phyloP scores from a whole-genome alignment of 30 jellyfish, hydroid and myxozoan genomes.

The Hydra vulgaris region DNA sequence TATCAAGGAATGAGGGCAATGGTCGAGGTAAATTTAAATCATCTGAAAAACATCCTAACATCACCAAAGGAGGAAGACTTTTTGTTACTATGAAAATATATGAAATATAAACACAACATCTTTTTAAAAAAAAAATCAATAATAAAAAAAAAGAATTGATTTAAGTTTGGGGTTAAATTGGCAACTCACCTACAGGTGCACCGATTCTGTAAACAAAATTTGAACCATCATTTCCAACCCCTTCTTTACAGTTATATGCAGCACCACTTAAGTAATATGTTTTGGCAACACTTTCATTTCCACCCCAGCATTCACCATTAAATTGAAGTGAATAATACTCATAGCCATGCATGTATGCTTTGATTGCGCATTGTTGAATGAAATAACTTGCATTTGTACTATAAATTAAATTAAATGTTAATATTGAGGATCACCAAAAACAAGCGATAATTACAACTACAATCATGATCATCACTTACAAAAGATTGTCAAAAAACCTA shows the following conservation, averaged over 20 bases:
- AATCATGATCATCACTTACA: no score
- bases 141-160: background rate
- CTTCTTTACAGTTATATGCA: slow-evolving; percentile 39
- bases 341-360: slow-evolving; percentile 21
- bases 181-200: slow-evolving; percentile 35
- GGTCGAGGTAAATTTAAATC: slow-evolving; percentile 57
- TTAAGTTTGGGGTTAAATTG: background rate
- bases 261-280: slow-evolving; percentile 45
- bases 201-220: slow-evolving; percentile 68
- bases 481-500: background rate
- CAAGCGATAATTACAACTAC: no score
- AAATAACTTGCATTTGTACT: slow-evolving; percentile 39
- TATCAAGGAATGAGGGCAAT: slow-evolving; percentile 41
- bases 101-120: no score
- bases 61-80: slow-evolving; percentile 43
- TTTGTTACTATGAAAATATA: slow-evolving; percentile 24
- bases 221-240: slow-evolving; percentile 50
- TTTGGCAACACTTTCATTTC: slow-evolving; percentile 29
- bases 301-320: slow-evolving; percentile 85
- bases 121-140: no score
- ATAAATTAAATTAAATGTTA: no score
- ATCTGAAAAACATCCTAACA: slow-evolving; percentile 77
- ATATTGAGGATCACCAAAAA: no score
- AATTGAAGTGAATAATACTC: slow-evolving; percentile 45
- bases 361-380: slow-evolving; percentile 42